These are phyloP conservation scores for Hydrolagus affinis DNA, from an alignment of 2,113 vertebrate species.

Conservation along the genomic window DNA sequence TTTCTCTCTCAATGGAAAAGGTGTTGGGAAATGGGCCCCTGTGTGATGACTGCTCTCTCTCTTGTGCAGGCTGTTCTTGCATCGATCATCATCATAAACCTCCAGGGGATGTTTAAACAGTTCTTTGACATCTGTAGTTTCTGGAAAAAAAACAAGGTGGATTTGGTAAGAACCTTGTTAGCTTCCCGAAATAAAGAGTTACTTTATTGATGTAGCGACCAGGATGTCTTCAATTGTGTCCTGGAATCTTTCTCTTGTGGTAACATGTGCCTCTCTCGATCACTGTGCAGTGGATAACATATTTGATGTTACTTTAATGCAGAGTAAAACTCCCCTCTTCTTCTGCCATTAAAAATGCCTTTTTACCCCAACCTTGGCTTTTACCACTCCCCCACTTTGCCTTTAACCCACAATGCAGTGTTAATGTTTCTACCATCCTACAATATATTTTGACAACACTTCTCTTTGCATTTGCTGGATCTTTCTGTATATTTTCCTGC, in stretches of 20 bases:
- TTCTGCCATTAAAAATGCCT: background rate
- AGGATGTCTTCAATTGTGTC: too few species aligned
- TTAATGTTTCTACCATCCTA: background rate
- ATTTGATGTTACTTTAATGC: too few species aligned
- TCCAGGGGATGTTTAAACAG: conserved; percentile 89
- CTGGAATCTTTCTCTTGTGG: too few species aligned
- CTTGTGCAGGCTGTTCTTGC: conserved; percentile 73
- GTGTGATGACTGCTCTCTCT: conserved; percentile 12
- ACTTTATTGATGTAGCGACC: too few species aligned
- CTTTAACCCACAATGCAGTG: background rate
- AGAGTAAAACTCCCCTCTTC: background rate
- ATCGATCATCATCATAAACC: conserved; percentile 72
- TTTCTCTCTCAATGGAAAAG: too few species aligned
- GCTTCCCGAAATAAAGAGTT: background rate
- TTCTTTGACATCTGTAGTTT: conserved; percentile 63
- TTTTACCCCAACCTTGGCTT: background rate
- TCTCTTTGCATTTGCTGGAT: background rate
- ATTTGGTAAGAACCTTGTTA: conserved; percentile 64
- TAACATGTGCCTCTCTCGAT: too few species aligned
- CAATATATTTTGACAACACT: background rate
- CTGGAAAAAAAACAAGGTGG: conserved; percentile 71
- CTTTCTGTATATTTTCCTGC: background rate
- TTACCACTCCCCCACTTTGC: too few species aligned
- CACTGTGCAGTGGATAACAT: background rate
- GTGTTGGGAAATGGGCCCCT: too few species aligned